phyloP scores from a whole-genome alignment of 2,113 vertebrate species.

The Zosterops hypoxanthus region DNA sequence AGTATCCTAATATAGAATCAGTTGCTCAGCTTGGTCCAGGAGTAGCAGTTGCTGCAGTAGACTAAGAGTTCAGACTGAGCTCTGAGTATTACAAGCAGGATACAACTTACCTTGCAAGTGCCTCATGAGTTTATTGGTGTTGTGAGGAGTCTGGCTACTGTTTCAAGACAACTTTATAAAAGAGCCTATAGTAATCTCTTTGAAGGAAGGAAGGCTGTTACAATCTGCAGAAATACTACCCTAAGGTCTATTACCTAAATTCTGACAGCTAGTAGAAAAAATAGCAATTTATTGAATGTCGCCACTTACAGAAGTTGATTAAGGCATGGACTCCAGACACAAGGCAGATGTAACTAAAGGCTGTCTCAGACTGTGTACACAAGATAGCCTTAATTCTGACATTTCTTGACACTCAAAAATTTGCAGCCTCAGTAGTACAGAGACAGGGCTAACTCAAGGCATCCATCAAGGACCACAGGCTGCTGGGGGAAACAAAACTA shows the following conservation, averaged over 20 bases:
- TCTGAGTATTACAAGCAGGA: background rate
- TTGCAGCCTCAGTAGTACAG: background rate
- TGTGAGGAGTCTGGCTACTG: background rate
- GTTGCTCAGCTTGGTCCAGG: background rate
- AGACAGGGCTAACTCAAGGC: background rate
- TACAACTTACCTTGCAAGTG: background rate
- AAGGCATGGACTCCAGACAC: background rate
- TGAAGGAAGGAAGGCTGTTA: background rate
- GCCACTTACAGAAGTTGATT: background rate
- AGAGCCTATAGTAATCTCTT: background rate
- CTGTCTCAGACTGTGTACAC: background rate
- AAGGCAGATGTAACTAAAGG: background rate
- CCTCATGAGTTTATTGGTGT: background rate
- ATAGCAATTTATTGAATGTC: background rate
- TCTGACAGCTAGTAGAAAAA: background rate
- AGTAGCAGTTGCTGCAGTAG: background rate
- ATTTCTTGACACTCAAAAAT: background rate
- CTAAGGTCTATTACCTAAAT: background rate
- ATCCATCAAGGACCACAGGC: background rate
- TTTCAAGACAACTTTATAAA: background rate
- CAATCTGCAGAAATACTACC: background rate
- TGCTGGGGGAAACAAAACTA: background rate
- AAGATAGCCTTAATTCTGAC: background rate
- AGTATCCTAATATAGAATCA: background rate
- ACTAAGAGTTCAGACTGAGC: background rate